Evolutionary conservation across 1,140 invertebrate species (phyloP), one percentile per base, ranked within the genome.

Genomic region (Penaeus chinensis): DNA sequence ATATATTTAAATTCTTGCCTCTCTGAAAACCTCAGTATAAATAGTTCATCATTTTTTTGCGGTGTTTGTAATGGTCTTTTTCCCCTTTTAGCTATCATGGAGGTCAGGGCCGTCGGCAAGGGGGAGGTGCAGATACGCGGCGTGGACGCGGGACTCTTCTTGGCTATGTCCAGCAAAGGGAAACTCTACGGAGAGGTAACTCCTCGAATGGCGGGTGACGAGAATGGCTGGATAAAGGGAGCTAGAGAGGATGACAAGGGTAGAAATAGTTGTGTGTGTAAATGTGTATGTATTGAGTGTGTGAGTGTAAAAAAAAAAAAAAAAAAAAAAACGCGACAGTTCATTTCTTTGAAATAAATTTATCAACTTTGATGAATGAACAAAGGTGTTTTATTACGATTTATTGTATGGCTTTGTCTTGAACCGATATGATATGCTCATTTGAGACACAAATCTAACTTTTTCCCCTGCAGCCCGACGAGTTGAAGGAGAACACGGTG

Each of bases 131-230:
- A 93, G 89, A 94, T 95, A 78, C 92, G 92, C 91, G 94, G 93
- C 78, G 91, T 94, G n/a, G 92, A 94, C 87, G 93, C 94, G 3
- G 93, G 93, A 60, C 90, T 94, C 3, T 95, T 93, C 89, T 91
- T 95, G 27, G 94, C 94, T 22, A 95, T 95, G 92, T 93, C 94
- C 89, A 92, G 93, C 69, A 94, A 94, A 90, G 95, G 95, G 65
- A 92, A 92, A 74, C 91, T 95, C 16, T 95, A 94, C 90, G 94
- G 93, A 69, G 94, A 95, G 92, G 94, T 94, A 92, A 92, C 85
- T 32, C 20, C 37, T 42, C 22, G 47, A 19, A 11, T 60, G 24
- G 47, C 47, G 47, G 13, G 47, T 5, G 47, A 10, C 13, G 47
- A 54, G 47, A 10, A 54, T 54, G 54, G 11, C 7, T 10, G 54